Base-by-base conservation (phyloP, 2,113 vertebrate species). In the Platysteira castanea region DNA sequence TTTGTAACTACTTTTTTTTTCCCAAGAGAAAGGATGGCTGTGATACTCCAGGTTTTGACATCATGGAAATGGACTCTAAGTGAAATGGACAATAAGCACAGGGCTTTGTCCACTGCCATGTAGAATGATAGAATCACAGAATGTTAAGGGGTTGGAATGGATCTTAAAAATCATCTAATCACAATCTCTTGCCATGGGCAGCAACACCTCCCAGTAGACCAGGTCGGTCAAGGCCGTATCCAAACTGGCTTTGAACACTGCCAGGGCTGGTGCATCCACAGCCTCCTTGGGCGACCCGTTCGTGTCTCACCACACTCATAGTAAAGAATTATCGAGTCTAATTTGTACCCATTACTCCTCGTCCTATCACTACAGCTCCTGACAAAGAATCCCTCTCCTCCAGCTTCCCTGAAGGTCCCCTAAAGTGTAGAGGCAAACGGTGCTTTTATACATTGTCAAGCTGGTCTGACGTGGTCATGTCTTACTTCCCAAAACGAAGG, bases 381-480 rank as follows among this genome's bases (percentile, higher is more conserved):
- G 23, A 24, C 23, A 17, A 26, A 30, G 23, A 53, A 13, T 15
- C n/a, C 11, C 19, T 26, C 61, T 61, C 21, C 14, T 61, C 26
- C 14, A 23, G 22, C 33, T 89, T 61, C 53, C 14, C 47, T 22
- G 30, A 16, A 27, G 8, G 13, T 6, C 3, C 20, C 20, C 11
- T 53, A 3, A 53, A n/a, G 9, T 10, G 15, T 5, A 35, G n/a
- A 21, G 4, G 6, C 31, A 54, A 54, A 61, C 2, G 11, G 3
- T 18, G 22, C 22, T 59, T 57, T 35, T 10, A 21, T 4, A 35
- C 3, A 30, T 44, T 44, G 42, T 23, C n/a, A 30, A 41, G 15
- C 13, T 69, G 49, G 27, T 53, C 37, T 4, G 44, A 22, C 1
- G 0, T 1, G 1, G 30, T 5, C 33, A 8, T 0, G 1, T 7